phyloP scores from a whole-genome alignment of 2,113 vertebrate species.

The Callocephalon fimbriatum region DNA sequence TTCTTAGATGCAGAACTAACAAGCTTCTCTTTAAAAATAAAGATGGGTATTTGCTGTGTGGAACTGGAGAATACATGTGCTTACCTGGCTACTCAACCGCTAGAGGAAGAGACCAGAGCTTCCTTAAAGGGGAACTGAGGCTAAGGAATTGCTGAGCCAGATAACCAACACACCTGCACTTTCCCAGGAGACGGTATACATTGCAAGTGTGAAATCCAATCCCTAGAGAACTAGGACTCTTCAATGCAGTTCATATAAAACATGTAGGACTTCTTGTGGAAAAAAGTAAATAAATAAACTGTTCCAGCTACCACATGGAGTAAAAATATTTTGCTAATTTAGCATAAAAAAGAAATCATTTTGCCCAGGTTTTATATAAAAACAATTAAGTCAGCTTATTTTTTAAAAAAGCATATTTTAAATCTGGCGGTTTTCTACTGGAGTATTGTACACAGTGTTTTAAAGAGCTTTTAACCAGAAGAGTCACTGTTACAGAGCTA shows the following conservation, averaged over 20 bases:
- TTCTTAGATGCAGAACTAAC: background rate
- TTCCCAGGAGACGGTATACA: background rate
- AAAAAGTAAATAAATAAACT: conserved; percentile 34
- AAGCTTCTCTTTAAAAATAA: background rate
- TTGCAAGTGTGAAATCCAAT: background rate
- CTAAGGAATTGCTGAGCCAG: background rate
- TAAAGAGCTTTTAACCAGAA: conserved; percentile 52
- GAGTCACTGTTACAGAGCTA: conserved; percentile 45
- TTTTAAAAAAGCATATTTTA: conserved; percentile 10
- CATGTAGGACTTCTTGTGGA: background rate
- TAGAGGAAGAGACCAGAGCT: background rate
- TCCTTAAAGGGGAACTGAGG: background rate
- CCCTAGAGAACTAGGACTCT: background rate
- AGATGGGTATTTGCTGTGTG: background rate
- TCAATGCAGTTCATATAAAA: conserved; percentile 10
- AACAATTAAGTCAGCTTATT: conserved; percentile 29
- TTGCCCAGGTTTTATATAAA: conserved; percentile 36
- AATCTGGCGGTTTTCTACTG: conserved; percentile 46
- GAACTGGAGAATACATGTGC: background rate
- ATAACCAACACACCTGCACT: background rate
- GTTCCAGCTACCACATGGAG: conserved; percentile 15
- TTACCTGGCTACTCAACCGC: conserved; percentile 1
- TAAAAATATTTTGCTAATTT: conserved; percentile 51
- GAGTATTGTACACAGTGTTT: conserved; percentile 55
- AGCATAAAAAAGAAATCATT: conserved; percentile 17